Evolutionary conservation across 2,888 invertebrate genomes (phyloP).

Genomic region (Lydus trimaculatus): DNA sequence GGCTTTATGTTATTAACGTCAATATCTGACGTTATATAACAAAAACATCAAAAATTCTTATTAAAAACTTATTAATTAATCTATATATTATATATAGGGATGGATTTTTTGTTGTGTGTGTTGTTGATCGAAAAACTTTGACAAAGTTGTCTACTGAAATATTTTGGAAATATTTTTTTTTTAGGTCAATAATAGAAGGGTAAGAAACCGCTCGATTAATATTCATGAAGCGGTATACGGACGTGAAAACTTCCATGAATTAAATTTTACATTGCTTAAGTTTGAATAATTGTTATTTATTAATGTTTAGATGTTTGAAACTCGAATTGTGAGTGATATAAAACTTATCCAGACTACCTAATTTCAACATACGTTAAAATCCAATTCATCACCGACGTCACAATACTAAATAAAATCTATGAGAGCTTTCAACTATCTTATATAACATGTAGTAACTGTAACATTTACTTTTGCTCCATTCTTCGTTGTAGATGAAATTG

Average conservation of each 20-base stretch:
- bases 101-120: background rate
- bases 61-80: slow-evolving; percentile 7
- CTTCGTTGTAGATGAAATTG: background rate
- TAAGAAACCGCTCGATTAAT: slow-evolving; percentile 24
- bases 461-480: background rate
- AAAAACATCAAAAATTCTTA: background rate
- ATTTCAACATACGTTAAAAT: background rate
- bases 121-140: background rate
- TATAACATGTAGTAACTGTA: background rate
- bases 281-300: slow-evolving; percentile 17
- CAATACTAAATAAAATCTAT: background rate
- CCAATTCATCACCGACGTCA: background rate
- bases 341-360: background rate
- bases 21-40: background rate
- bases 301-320: slow-evolving; percentile 5
- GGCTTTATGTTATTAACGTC: background rate
- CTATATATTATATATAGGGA: background rate
- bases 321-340: background rate
- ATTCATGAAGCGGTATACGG: slow-evolving; percentile 23
- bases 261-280: slow-evolving; percentile 19
- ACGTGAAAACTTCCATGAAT: slow-evolving; percentile 25
- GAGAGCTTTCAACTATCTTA: background rate
- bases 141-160: background rate
- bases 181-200: background rate
- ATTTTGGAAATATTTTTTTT: background rate